Evolutionary conservation across 2,797 vertebrate genomes (phyloP).

Genomic region (Sebastolobus altivelis): DNA sequence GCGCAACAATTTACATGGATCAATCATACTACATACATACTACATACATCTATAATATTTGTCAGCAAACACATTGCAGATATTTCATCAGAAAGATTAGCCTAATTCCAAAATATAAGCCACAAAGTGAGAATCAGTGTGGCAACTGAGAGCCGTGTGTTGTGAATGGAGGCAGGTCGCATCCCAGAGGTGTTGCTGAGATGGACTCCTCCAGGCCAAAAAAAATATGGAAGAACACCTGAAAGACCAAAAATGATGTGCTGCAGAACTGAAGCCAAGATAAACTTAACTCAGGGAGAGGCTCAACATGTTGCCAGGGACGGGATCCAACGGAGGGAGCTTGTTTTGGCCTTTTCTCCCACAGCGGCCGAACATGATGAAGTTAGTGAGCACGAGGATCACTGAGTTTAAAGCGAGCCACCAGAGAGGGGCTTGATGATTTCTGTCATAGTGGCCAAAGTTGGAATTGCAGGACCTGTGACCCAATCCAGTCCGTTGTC

Average conservation of each 20-base stretch:
- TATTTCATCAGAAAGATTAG: neutral
- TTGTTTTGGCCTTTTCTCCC: neutral
- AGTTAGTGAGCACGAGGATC: no score
- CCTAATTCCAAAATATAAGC: neutral
- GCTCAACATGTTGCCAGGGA: neutral
- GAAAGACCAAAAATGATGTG: neutral
- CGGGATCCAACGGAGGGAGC: neutral
- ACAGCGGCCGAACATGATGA: no score
- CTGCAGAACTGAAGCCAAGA: neutral
- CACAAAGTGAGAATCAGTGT: neutral
- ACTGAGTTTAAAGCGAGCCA: no score
- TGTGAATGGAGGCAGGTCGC: neutral
- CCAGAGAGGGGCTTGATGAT: no score
- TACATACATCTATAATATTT: neutral
- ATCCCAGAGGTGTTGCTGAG: neutral
- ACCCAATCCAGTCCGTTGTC: no score
- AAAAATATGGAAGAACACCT: neutral
- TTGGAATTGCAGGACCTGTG: no score
- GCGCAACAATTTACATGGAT: neutral
- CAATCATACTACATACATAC: neutral
- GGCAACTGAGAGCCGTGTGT: neutral
- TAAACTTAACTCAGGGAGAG: neutral
- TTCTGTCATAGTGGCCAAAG: no score
- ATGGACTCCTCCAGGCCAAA: neutral
- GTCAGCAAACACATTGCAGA: neutral